phyloP scores from a whole-genome alignment of 2,797 vertebrate species.

The Distichodus sexfasciatus region DNA sequence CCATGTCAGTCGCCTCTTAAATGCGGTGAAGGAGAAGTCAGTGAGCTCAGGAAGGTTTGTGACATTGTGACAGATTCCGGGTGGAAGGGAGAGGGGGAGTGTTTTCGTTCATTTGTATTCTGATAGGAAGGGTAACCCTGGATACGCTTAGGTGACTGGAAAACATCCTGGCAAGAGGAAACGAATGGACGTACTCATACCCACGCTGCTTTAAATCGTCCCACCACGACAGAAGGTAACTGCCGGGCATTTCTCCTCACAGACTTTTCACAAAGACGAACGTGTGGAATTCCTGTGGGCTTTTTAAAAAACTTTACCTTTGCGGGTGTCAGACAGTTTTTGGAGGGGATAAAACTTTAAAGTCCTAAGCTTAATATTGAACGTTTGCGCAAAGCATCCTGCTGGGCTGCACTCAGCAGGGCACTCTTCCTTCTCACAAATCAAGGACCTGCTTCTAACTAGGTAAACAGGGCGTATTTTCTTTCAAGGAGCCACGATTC shows the following conservation, averaged over 20 bases:
- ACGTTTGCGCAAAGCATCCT: conserved; percentile 23
- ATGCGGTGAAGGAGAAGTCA: conserved; percentile 69
- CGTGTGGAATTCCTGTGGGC: conserved; percentile 31
- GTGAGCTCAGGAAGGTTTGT: conserved; percentile 71
- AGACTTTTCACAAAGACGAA: conserved; percentile 25
- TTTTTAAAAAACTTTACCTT: conserved; percentile 27
- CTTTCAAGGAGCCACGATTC: background rate
- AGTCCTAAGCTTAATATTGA: conserved; percentile 13
- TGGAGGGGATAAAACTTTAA: conserved; percentile 40
- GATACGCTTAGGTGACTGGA: conserved; percentile 87
- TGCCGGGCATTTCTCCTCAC: conserved; percentile 56
- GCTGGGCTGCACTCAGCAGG: conserved; percentile 30
- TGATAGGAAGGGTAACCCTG: conserved; percentile 82
- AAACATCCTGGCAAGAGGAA: conserved; percentile 83
- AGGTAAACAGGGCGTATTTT: background rate
- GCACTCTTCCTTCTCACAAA: conserved; percentile 23
- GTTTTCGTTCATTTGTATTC: conserved; percentile 88
- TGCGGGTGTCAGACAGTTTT: background rate
- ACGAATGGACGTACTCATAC: conserved; percentile 71
- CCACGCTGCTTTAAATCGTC: conserved; percentile 66
- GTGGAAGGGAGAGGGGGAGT: too few relatives aligned
- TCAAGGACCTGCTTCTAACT: conserved; percentile 7
- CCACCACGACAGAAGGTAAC: conserved; percentile 61
- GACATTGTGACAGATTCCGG: conserved; percentile 67
- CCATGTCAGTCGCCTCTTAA: conserved; percentile 74